These are phyloP conservation scores for Oncorhynchus keta DNA, from an alignment of 2,113 vertebrate species.

Conservation along the genomic window DNA sequence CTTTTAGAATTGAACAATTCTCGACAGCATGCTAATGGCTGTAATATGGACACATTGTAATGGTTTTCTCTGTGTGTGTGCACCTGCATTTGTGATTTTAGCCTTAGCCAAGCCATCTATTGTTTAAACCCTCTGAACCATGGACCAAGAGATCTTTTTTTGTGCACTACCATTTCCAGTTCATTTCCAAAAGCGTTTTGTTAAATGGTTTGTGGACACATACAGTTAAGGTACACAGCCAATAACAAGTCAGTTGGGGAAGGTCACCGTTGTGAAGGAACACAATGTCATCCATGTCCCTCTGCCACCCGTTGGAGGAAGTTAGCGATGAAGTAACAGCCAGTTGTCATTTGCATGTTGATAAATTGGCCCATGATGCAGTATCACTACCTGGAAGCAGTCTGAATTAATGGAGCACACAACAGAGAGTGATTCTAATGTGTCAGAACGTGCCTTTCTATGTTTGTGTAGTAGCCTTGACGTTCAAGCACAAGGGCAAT, in stretches of 20 bases:
- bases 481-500: constrained; percentile 64
- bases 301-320: constrained; percentile 22
- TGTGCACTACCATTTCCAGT: constrained; percentile 39
- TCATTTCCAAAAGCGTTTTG: constrained; percentile 35
- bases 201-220: constrained; percentile 7
- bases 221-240: background rate
- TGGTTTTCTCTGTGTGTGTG: constrained; percentile 34
- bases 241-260: constrained; percentile 34
- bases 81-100: background rate
- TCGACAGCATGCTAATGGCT: constrained; percentile 66
- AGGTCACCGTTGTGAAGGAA: constrained; percentile 7
- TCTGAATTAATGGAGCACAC: constrained; percentile 44
- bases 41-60: constrained; percentile 63
- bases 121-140: constrained; percentile 6
- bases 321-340: constrained; percentile 19
- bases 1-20: constrained; percentile 66
- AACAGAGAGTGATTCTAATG: constrained; percentile 11
- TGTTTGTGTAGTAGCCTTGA: constrained; percentile 57
- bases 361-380: constrained; percentile 38
- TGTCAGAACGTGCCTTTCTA: constrained; percentile 9
- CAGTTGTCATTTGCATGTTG: constrained; percentile 57
- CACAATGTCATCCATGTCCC: constrained; percentile 57
- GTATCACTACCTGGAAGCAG: constrained; percentile 52
- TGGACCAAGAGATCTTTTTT: constrained; percentile 36
- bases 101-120: constrained; percentile 3